Conservation (phyloP, 1,140 invertebrate species). For the Gryon sp. region DNA sequence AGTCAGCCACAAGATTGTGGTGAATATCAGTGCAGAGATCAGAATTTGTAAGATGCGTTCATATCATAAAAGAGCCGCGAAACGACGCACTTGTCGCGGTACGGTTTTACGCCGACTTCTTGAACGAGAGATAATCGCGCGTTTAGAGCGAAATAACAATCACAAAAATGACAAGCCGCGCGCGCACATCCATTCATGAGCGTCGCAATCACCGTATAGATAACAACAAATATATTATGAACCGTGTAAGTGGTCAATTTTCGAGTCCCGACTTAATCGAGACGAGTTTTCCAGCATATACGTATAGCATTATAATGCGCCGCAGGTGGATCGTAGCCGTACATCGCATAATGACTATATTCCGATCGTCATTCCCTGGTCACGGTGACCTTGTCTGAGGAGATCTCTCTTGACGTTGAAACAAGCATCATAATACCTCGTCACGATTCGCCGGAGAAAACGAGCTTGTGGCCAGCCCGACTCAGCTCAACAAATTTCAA, state of each 20-base stretch:
- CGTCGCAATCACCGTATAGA: conserved; percentile 23
- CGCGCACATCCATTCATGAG: conserved; percentile 18
- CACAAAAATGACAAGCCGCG: conserved; percentile 54
- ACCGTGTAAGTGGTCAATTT: conserved; percentile 56
- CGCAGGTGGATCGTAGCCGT: conserved; percentile 60
- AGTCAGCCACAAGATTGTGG: conserved; percentile 11
- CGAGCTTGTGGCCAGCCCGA: conserved; percentile 44
- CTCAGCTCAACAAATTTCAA: conserved; percentile 24
- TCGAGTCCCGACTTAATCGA: conserved; percentile 50
- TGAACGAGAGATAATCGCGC: conserved; percentile 32
- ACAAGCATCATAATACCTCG: conserved; percentile 51
- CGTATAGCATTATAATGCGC: conserved; percentile 54
- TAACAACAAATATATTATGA: conserved; percentile 58
- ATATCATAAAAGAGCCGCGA: conserved; percentile 29
- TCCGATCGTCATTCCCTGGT: conserved; percentile 65
- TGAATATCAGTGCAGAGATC: conserved; percentile 26
- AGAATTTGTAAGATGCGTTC: conserved; percentile 23
- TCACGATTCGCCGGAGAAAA: conserved; percentile 51
- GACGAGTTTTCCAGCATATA: conserved; percentile 58
- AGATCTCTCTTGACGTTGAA: conserved; percentile 55
- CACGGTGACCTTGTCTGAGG: conserved; percentile 59
- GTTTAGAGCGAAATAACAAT: conserved; percentile 51
- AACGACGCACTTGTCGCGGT: conserved; percentile 27
- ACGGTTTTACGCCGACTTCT: background rate
- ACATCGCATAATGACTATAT: conserved; percentile 68